phyloP scores from a whole-genome alignment of 1,140 invertebrate genomes.

The Steinernema khuongi region DNA sequence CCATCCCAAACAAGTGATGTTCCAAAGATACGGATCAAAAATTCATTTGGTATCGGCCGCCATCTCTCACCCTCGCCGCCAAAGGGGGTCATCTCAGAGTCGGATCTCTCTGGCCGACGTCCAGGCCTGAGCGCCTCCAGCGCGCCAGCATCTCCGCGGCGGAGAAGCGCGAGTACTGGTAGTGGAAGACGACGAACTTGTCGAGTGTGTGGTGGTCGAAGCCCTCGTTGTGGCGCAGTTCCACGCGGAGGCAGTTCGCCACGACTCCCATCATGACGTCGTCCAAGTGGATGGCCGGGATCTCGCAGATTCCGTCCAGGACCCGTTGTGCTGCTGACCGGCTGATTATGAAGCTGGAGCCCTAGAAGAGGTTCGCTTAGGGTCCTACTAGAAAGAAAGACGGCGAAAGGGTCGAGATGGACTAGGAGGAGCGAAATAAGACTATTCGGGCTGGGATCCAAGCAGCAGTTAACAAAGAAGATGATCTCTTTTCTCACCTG shows the following conservation, averaged over 20 bases:
- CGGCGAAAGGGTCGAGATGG: too few species aligned
- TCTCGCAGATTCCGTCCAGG: slow-evolving; percentile 48
- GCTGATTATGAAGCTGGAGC: slow-evolving; percentile 52
- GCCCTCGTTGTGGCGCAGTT: slow-evolving; percentile 48
- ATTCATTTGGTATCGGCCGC: too few species aligned
- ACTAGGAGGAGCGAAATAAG: too few species aligned
- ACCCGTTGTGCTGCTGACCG: slow-evolving; percentile 36
- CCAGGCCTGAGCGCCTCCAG: slow-evolving; percentile 26
- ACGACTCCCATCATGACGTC: slow-evolving; percentile 56
- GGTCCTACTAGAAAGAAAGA: too few species aligned
- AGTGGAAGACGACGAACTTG: slow-evolving; percentile 56
- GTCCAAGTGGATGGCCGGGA: slow-evolving; percentile 54
- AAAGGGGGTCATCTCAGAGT: neutral
- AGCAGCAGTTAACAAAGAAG: slow-evolving; percentile 6
- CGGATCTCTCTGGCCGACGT: neutral
- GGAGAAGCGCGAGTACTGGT: slow-evolving; percentile 50
- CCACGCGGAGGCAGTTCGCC: slow-evolving; percentile 49
- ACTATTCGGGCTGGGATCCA: too few species aligned
- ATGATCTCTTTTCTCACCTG: slow-evolving; percentile 41
- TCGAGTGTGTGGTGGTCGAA: slow-evolving; percentile 52
- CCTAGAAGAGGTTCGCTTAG: slow-evolving; percentile 34
- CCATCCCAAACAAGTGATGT: too few species aligned
- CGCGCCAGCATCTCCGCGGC: slow-evolving; percentile 39
- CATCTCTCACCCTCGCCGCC: neutral
- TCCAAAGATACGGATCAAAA: neutral